phyloP scores from a whole-genome alignment of 2,888 invertebrate species.

The Cerastis rubricosa region DNA sequence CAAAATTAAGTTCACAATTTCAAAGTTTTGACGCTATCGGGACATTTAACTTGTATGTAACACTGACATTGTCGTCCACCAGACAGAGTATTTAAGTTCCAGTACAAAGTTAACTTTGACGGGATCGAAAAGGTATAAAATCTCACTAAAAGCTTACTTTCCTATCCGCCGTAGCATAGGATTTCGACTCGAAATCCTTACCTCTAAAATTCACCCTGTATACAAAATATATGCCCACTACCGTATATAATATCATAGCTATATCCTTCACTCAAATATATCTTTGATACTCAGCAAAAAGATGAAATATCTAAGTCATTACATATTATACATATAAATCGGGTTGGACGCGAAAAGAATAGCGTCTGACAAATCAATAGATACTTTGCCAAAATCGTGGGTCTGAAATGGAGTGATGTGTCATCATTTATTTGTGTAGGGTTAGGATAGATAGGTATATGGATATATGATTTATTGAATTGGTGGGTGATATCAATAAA shows the following conservation, averaged over 20 bases:
- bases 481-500: neutral
- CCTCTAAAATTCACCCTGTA: neutral
- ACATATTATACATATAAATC: constrained; percentile 42
- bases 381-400: constrained; percentile 30
- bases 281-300: constrained; percentile 28
- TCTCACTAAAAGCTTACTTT: neutral
- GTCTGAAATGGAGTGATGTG: constrained; percentile 14
- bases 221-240: neutral
- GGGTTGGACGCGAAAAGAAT: constrained; percentile 33
- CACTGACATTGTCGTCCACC: neutral
- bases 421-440: constrained; percentile 27
- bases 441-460: neutral
- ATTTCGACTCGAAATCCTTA: neutral
- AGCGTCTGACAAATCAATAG: constrained; percentile 27
- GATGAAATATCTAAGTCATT: constrained; percentile 34
- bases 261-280: neutral
- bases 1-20: neutral
- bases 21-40: neutral
- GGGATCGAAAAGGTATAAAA: neutral
- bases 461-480: neutral
- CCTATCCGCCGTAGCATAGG: neutral
- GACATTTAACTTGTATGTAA: neutral
- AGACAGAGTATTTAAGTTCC: neutral
- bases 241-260: neutral
- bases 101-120: neutral